These are phyloP conservation scores for Phainopepla nitens DNA, from an alignment of 2,113 vertebrate genomes.

Conservation along the genomic window DNA sequence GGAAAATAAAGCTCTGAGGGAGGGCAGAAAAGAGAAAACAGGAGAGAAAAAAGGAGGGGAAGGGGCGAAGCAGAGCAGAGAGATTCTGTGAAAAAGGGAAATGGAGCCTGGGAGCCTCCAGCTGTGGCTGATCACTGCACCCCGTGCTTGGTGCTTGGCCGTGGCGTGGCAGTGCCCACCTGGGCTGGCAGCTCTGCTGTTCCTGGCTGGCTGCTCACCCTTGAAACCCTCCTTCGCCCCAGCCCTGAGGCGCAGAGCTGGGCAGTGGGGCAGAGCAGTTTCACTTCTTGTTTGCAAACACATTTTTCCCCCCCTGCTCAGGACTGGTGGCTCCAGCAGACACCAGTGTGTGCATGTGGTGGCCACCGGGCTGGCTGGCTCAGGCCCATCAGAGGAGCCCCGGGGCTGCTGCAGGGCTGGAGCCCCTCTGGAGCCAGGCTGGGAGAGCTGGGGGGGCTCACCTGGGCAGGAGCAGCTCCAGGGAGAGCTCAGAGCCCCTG, in stretches of 20 bases:
- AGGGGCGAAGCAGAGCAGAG: not conserved
- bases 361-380: accelerated
- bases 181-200: not conserved
- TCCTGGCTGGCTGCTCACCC: not conserved
- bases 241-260: accelerated
- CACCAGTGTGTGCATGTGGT: accelerated
- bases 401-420: accelerated
- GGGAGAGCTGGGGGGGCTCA: not conserved
- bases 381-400: too few species aligned
- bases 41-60: not conserved
- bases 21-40: not conserved
- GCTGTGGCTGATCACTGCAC: accelerated
- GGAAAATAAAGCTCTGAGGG: not conserved
- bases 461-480: not conserved
- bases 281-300: slow-evolving; percentile 3
- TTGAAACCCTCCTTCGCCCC: not conserved
- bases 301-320: not conserved
- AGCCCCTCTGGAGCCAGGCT: not conserved
- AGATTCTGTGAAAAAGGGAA: not conserved
- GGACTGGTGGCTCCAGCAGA: not conserved
- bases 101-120: not conserved
- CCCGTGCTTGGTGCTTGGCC: accelerated
- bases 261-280: not conserved
- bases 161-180: accelerated
- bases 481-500: not conserved